Evolutionary conservation across 2,797 vertebrate genomes (phyloP).

Genomic region (Propithecus perrieri): DNA sequence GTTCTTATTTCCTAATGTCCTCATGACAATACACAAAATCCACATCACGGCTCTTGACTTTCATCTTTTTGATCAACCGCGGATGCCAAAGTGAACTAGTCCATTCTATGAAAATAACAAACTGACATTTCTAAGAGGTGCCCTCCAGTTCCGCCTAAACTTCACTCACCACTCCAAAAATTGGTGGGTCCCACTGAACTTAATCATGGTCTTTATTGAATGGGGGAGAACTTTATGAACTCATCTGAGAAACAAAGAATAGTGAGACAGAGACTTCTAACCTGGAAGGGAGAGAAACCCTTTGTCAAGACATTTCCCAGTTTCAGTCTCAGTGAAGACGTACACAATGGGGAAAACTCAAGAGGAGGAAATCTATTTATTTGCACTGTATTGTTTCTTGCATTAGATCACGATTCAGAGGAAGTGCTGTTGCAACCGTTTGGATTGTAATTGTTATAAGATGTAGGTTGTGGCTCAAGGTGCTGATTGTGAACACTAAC

Average conservation of each 20-base stretch:
- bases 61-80: neutral
- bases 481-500: neutral
- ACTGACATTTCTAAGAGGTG: neutral
- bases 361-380: conserved; percentile 68
- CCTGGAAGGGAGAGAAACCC: conserved; percentile 15
- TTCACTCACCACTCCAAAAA: neutral
- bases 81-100: neutral
- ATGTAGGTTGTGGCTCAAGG: neutral
- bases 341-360: conserved; percentile 62
- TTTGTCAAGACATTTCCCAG: conserved; percentile 70
- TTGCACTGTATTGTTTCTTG: conserved; percentile 60
- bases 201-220: neutral
- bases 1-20: neutral
- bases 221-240: neutral
- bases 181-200: neutral
- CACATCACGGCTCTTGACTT: neutral
- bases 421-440: conserved; percentile 9
- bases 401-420: conserved; percentile 65
- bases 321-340: conserved; percentile 44
- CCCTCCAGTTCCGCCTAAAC: neutral
- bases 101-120: neutral
- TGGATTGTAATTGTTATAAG: neutral
- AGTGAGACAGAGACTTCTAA: conserved; percentile 53
- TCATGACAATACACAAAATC: neutral
- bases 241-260: conserved; percentile 51